Evolutionary conservation across 2,797 vertebrate genomes (phyloP).

Genomic region (Botia almorhae): DNA sequence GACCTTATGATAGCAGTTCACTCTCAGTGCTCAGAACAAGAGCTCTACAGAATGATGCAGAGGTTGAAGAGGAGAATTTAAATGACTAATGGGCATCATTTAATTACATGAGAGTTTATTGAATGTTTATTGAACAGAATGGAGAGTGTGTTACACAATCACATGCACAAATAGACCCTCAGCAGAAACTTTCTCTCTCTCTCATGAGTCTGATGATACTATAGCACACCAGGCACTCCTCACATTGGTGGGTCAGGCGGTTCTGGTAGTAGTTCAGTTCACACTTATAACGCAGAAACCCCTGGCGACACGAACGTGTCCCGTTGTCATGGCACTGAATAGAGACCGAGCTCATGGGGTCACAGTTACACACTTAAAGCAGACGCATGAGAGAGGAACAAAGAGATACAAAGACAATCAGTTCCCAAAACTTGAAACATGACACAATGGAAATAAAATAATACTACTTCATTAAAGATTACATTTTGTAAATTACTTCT

Average conservation of each 20-base stretch:
- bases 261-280: conserved; percentile 86
- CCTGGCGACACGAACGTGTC: conserved; percentile 84
- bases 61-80: too few species aligned
- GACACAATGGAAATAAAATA: neutral
- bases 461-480: neutral
- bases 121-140: neutral
- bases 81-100: neutral
- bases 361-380: conserved; percentile 88
- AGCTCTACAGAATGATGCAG: neutral
- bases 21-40: neutral
- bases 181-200: too few species aligned
- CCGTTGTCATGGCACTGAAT: conserved; percentile 87
- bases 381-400: neutral
- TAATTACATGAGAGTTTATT: neutral
- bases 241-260: conserved; percentile 76
- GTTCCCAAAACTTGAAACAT: neutral
- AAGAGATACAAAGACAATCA: neutral
- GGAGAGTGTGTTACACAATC: neutral
- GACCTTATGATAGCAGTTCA: neutral
- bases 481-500: neutral
- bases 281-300: conserved; percentile 89
- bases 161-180: conserved; percentile 28
- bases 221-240: conserved; percentile 88
- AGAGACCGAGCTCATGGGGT: conserved; percentile 84
- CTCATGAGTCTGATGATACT: conserved; percentile 74